Base-by-base conservation (phyloP, 2,797 vertebrate species). In the Argentina silus region DNA sequence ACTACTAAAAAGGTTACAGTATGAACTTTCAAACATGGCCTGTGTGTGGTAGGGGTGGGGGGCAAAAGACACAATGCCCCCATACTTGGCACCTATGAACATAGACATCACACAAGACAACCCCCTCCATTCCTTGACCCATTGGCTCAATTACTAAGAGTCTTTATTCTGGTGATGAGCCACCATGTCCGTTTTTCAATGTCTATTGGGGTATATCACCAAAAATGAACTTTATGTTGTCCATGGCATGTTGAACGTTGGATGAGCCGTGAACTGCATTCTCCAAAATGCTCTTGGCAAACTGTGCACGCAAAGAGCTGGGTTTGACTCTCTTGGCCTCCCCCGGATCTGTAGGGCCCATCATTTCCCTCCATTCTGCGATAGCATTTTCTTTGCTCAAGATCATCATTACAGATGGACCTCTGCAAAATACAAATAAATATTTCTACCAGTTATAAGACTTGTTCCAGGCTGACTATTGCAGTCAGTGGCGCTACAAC, bases 371-470 rank as follows among this genome's bases (percentile, higher is more conserved):
- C 94, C 94, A 95, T 0, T 94, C 92, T 62, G 85, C 50, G 69
- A 93, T 67, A 73, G 93, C 94, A 76, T 95, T 94, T 89, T 94
- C 91, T 74, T 91, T 94, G 27, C 87, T 88, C 80, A 95, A 86
- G 64, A 90, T n/a, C 91, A 93, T 91, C 65, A 93, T 42, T 81
- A 92, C 9, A 0, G 88, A 93, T 0, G 87, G 85, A 43, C 92
- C 91, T 72, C 94, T 95, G 87, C 19, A 90, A 84, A 90, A 82
- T 21, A 61, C 21, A 42, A 27, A 36, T 61, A 2, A 14, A 36
- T 36, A 36, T 36, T 36, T 36, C 27, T 36, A 4, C 27, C 1
- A 36, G 27, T 36, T 36, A 36, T 36, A 36, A 4, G 27, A 36
- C 27, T 36, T 36, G 27, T 36, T 36, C 1, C 27, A n/a, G n/a